phyloP scores from a whole-genome alignment of 64 coral and sea anemone genomes.

The Pocillopora damicornis region DNA sequence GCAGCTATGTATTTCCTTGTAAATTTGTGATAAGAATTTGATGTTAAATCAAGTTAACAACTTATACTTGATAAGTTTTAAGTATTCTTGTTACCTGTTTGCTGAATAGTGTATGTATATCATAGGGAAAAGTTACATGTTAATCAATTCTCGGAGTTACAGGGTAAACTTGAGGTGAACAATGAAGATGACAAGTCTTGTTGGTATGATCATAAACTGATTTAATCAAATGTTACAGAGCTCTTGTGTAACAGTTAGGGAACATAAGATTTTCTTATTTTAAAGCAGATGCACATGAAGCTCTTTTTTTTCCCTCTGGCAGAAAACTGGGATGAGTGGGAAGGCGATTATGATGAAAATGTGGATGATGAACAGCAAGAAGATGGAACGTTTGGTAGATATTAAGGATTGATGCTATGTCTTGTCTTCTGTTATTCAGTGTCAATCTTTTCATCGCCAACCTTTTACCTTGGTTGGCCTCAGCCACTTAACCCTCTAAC shows the following conservation, averaged over 20 bases:
- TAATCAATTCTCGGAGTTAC: neutral
- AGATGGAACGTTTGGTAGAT: neutral
- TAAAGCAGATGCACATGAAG: neutral
- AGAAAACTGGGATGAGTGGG: slow-evolving; percentile 91
- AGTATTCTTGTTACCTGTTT: too few relatives aligned
- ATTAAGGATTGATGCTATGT: too few relatives aligned
- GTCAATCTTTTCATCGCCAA: too few relatives aligned
- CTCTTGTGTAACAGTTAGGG: neutral
- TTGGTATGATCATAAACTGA: neutral
- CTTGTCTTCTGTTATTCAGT: neutral
- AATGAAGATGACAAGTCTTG: neutral
- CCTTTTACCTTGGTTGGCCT: too few relatives aligned
- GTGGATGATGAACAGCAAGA: slow-evolving; percentile 9
- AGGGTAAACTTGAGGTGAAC: neutral
- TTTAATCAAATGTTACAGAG: neutral
- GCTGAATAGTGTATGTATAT: too few relatives aligned
- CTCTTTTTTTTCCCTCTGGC: slow-evolving; percentile 4
- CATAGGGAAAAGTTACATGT: neutral
- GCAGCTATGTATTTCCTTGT: too few relatives aligned
- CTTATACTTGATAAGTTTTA: neutral
- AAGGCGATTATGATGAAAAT: slow-evolving; percentile 31
- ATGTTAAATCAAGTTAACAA: neutral
- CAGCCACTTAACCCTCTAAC: too few relatives aligned
- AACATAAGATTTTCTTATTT: neutral
- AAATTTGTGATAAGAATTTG: too few relatives aligned